Evolutionary conservation across 2,888 invertebrate species (phyloP).

Genomic region (Mesorhabditis belari): DNA sequence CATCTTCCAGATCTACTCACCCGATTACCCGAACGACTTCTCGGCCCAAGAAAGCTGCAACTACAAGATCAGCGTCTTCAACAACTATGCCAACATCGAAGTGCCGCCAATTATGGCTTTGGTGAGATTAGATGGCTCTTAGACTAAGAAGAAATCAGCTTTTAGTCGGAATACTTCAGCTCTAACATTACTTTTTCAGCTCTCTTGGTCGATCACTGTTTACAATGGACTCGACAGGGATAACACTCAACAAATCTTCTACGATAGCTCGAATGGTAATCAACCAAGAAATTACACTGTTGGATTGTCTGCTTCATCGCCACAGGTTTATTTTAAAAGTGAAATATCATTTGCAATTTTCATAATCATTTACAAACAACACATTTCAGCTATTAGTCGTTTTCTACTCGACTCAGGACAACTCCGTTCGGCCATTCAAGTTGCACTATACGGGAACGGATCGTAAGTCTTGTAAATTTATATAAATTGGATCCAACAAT

Average conservation of each 20-base stretch:
- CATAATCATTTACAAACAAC: background rate
- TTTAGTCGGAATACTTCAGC: no score
- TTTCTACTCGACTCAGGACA: background rate
- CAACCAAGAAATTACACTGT: background rate
- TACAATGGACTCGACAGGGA: background rate
- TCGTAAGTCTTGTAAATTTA: background rate
- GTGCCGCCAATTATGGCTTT: background rate
- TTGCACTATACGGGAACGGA: background rate
- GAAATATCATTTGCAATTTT: background rate
- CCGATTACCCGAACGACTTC: background rate
- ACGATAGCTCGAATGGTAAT: no score
- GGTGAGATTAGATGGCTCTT: background rate
- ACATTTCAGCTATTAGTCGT: background rate
- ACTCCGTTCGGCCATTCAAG: background rate
- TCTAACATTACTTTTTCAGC: no score
- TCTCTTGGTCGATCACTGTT: no score
- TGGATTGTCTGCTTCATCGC: background rate
- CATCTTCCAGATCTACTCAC: background rate
- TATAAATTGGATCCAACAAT: no score
- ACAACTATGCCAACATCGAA: background rate
- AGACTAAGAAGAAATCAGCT: background rate
- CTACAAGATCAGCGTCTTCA: background rate
- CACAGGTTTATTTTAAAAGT: background rate
- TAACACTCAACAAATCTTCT: no score
- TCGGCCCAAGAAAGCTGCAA: background rate